Conservation (phyloP, 2,888 invertebrate genomes). For the Lepidochrysops patricia region DNA sequence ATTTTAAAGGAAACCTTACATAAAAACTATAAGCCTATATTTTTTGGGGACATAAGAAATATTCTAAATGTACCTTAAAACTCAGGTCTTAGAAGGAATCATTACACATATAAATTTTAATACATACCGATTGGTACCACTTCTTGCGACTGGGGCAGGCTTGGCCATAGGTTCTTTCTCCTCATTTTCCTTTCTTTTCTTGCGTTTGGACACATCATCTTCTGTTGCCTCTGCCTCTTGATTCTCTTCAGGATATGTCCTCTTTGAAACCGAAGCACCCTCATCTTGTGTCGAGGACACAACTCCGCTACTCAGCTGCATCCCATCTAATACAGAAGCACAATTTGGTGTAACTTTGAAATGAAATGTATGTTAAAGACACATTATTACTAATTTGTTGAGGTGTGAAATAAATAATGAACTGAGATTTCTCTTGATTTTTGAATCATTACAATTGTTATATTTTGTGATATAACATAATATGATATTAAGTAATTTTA, state of each 20-base stretch:
- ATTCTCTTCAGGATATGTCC: constrained; percentile 58
- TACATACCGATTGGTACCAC: constrained; percentile 49
- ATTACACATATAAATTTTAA: constrained; percentile 8
- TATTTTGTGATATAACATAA: too few species aligned
- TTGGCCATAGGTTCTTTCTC: constrained; percentile 73
- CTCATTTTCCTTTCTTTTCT: constrained; percentile 84
- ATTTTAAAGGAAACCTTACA: neutral
- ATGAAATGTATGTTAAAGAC: too few species aligned
- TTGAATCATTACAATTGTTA: too few species aligned
- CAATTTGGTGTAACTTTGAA: too few species aligned
- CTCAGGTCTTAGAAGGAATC: too few species aligned
- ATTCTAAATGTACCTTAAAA: too few species aligned
- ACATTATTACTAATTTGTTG: too few species aligned
- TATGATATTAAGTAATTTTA: too few species aligned
- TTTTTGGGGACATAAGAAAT: too few species aligned
- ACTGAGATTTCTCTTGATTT: too few species aligned
- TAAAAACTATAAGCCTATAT: too few species aligned
- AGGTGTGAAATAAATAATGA: too few species aligned
- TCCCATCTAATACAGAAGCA: constrained; percentile 20
- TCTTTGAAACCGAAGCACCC: constrained; percentile 34
- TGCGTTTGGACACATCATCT: constrained; percentile 82
- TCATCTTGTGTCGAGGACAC: constrained; percentile 62
- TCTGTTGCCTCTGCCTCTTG: constrained; percentile 69
- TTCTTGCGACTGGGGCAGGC: constrained; percentile 52
- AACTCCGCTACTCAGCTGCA: constrained; percentile 53